A percentile compares a stretch with the other conserved stretches of the same genome.
Conservation (phyloP, 2,888 invertebrate genomes). For the Pachymerium ferrugineum region DNA sequence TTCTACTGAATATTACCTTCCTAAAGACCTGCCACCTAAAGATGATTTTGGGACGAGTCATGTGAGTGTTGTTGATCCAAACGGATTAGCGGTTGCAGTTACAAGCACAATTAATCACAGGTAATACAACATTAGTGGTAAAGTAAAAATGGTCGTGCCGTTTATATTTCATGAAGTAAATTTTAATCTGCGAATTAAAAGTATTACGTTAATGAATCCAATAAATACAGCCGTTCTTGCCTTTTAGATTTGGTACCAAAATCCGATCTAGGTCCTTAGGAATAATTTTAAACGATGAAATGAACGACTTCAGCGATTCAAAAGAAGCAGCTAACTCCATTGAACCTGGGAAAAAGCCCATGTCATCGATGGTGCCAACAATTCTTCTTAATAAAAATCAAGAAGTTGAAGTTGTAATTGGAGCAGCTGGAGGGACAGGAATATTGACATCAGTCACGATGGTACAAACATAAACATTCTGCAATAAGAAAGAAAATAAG, state of each 20-base stretch:
- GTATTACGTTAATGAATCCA: too few species aligned
- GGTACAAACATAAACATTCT: background rate
- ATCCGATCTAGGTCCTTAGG: background rate
- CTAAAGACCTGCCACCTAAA: background rate
- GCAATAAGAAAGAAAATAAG: background rate
- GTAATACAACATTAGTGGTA: background rate
- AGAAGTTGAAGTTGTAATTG: background rate
- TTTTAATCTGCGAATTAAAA: background rate
- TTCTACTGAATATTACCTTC: background rate
- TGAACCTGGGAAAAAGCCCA: background rate
- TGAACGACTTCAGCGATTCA: background rate
- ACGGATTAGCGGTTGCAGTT: background rate
- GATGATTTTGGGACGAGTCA: slow-evolving; percentile 2
- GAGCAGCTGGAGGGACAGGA: background rate
- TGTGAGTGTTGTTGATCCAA: background rate
- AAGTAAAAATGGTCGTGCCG: too few species aligned
- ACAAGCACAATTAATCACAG: background rate
- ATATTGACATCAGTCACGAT: background rate
- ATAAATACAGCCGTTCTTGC: too few species aligned
- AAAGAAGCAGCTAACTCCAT: background rate
- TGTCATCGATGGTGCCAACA: background rate
- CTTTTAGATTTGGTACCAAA: background rate
- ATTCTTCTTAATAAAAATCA: background rate
- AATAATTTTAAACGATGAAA: slow-evolving; percentile 1
- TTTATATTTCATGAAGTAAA: background rate